Percentiles rank a stretch among this genome's conserved stretches.
phyloP scores from a whole-genome alignment of 1,140 invertebrate genomes.

The Lasaia peninsularis region DNA sequence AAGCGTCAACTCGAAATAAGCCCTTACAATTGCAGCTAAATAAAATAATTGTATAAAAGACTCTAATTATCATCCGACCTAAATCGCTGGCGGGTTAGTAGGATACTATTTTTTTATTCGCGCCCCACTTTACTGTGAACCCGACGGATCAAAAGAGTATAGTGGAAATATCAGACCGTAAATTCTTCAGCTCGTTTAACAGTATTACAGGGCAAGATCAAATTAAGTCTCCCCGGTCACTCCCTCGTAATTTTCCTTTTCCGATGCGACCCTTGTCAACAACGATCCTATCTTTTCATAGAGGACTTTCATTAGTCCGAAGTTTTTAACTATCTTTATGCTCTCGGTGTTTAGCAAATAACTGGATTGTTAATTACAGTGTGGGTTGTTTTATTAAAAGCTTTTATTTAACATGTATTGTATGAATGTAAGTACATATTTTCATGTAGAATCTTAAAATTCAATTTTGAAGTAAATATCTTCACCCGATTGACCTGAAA shows the following conservation, averaged over 20 bases:
- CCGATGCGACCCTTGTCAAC: constrained; percentile 58
- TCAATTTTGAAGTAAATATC: too few species aligned
- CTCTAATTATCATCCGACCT: background rate
- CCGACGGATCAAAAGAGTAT: constrained; percentile 31
- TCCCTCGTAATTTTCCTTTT: constrained; percentile 62
- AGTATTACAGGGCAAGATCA: constrained; percentile 51
- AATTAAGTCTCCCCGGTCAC: constrained; percentile 54
- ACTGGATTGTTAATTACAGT: background rate
- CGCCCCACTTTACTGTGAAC: background rate
- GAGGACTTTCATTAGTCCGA: constrained; percentile 53
- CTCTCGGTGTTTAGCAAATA: constrained; percentile 8
- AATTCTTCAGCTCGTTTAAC: constrained; percentile 45
- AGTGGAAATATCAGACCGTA: constrained; percentile 41
- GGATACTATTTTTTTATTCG: background rate
- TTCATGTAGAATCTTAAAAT: too few species aligned
- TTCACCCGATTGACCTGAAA: too few species aligned
- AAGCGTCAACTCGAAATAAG: background rate
- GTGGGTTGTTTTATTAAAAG: too few species aligned
- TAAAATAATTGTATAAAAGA: background rate
- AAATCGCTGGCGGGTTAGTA: constrained; percentile 6
- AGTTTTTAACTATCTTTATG: constrained; percentile 39
- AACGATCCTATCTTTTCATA: constrained; percentile 54
- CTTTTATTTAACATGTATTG: too few species aligned
- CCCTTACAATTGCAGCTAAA: background rate
- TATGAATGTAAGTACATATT: too few species aligned